Conservation (phyloP, 2,888 invertebrate genomes). For the Cephus runcator region DNA sequence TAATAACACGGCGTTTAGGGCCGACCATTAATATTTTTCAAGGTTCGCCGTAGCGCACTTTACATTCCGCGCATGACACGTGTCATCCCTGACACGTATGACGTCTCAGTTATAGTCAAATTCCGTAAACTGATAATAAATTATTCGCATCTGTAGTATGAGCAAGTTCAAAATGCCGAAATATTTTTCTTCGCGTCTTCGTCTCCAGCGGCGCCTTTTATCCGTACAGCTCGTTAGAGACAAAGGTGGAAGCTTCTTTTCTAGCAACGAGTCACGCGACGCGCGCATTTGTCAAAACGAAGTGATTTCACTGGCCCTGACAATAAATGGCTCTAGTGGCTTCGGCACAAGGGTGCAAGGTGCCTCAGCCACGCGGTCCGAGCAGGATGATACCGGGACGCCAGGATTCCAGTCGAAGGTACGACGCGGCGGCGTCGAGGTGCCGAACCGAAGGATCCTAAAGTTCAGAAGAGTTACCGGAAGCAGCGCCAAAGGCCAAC, state of each 20-base stretch:
- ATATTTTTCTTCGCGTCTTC: neutral
- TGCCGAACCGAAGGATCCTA: neutral
- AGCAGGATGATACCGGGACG: too few relatives aligned
- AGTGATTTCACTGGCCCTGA: neutral
- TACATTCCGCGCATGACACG: neutral
- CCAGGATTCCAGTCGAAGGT: neutral
- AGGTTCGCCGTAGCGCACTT: neutral
- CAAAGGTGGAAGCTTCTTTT: too few relatives aligned
- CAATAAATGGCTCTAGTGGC: too few relatives aligned
- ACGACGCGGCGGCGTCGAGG: neutral
- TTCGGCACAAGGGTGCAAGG: neutral
- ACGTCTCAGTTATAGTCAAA: neutral
- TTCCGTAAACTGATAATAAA: neutral
- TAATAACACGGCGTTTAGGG: neutral
- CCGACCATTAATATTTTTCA: conserved; percentile 2
- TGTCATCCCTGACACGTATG: neutral
- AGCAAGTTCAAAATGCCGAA: neutral
- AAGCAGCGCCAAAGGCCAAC: neutral
- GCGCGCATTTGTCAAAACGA: neutral
- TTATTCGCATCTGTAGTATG: neutral
- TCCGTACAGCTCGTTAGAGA: neutral
- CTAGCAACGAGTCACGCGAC: too few relatives aligned
- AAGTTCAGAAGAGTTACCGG: neutral
- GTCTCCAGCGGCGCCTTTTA: neutral
- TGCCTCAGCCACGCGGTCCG: neutral